Evolutionary conservation across 2,797 vertebrate species (phyloP).

Genomic region (Pelobates cultripes): DNA sequence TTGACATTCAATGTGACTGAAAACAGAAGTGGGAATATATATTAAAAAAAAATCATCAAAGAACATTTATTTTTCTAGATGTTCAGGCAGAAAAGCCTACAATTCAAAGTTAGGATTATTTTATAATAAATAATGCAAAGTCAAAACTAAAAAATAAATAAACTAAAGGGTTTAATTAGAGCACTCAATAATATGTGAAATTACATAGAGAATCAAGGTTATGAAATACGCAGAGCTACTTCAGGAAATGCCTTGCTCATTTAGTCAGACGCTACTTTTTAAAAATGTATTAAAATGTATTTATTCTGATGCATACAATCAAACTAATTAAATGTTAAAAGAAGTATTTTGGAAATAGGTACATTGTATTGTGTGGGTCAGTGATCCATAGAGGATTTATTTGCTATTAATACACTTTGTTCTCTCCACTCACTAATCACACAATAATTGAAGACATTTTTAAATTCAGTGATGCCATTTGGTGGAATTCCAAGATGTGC

Average conservation of each 20-base stretch:
- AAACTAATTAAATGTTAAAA: not conserved
- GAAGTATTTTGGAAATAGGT: not conserved
- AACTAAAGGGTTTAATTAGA: conserved; percentile 11
- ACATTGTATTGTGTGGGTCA: not conserved
- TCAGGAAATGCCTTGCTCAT: not conserved
- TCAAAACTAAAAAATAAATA: conserved; percentile 1
- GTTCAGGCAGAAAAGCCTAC: conserved; percentile 2
- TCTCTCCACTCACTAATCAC: not conserved
- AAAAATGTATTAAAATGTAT: not conserved
- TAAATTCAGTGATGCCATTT: not conserved
- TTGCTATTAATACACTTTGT: not conserved
- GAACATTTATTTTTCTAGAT: conserved; percentile 1
- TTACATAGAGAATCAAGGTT: not conserved
- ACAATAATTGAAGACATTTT: not conserved
- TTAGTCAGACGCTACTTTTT: not conserved
- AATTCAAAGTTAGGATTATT: not conserved
- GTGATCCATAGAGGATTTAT: not conserved
- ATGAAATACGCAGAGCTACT: not conserved
- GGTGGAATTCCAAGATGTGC: not conserved
- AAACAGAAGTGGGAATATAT: conserved; percentile 38
- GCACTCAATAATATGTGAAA: not conserved
- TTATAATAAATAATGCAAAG: conserved; percentile 30
- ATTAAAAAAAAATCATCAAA: conserved; percentile 26
- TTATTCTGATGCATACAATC: not conserved
- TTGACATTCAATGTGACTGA: conserved; percentile 51